phyloP scores from a whole-genome alignment of 2,113 vertebrate species.

The Anas platyrhynchos region DNA sequence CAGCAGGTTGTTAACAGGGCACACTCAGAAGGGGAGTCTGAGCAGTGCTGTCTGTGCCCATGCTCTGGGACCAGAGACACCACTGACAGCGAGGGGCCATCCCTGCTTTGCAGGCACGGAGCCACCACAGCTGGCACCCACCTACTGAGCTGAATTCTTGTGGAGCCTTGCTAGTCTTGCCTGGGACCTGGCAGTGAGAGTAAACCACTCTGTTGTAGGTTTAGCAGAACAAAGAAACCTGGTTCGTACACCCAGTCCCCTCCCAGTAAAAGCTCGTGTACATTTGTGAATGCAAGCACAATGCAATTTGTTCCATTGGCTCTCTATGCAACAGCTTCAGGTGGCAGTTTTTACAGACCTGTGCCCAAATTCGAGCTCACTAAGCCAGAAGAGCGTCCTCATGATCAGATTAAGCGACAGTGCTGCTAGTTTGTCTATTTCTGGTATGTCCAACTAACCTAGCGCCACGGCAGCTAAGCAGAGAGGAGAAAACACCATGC shows the following conservation, averaged over 20 bases:
- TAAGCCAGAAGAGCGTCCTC: background rate
- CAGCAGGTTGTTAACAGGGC: background rate
- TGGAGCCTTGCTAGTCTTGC: background rate
- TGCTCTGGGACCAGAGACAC: background rate
- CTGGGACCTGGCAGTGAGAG: background rate
- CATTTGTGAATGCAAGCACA: background rate
- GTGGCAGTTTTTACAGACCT: background rate
- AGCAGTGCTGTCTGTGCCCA: rapidly evolving
- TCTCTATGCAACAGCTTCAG: background rate
- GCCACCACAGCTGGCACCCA: too few species aligned
- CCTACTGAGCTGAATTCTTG: background rate
- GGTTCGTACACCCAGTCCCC: background rate
- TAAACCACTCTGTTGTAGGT: background rate
- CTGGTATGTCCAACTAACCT: slow-evolving; percentile 18
- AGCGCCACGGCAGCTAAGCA: slow-evolving; percentile 40
- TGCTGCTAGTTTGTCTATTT: background rate
- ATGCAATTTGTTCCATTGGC: rapidly evolving
- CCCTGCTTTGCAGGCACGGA: background rate
- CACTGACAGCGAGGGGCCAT: rapidly evolving
- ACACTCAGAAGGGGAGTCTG: rapidly evolving
- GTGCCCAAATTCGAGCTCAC: background rate
- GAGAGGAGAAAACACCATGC: background rate
- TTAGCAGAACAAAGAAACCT: background rate
- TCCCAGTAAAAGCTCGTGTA: background rate
- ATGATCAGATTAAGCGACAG: background rate